Conservation (phyloP, 2,797 vertebrate species). For the Nannoperca obscura region DNA sequence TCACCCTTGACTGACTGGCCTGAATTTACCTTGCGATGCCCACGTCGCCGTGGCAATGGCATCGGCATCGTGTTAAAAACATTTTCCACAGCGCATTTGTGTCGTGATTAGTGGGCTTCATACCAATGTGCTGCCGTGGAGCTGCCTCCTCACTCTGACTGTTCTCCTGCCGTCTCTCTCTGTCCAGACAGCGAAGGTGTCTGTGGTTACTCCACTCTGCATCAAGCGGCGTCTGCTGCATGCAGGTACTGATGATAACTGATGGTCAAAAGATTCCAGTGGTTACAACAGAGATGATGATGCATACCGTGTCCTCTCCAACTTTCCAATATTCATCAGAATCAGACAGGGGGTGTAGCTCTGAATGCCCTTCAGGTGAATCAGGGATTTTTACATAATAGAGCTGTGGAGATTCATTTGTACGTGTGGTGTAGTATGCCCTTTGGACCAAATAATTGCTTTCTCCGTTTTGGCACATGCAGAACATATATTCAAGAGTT, state of each 20-base stretch:
- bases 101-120: conserved; percentile 72
- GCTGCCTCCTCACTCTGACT: conserved; percentile 54
- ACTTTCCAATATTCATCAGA: conserved; percentile 2
- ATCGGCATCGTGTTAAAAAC: conserved; percentile 45
- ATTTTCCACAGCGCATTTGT: conserved; percentile 37
- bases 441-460: background rate
- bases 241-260: background rate
- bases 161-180: conserved; percentile 40
- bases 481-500: background rate
- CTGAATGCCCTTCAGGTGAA: background rate
- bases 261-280: background rate
- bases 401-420: background rate
- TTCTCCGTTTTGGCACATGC: background rate
- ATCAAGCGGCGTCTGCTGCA: conserved; percentile 12
- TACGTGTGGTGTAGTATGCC: background rate
- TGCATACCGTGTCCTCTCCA: background rate
- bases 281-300: background rate
- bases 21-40: conserved; percentile 58
- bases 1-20: conserved; percentile 63
- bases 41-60: conserved; percentile 47
- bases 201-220: conserved; percentile 23
- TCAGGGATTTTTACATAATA: background rate
- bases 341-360: background rate
- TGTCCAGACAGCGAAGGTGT: conserved; percentile 50
- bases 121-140: conserved; percentile 34